Conservation (phyloP, 1,140 invertebrate species). For the Drosophila oshimai region DNA sequence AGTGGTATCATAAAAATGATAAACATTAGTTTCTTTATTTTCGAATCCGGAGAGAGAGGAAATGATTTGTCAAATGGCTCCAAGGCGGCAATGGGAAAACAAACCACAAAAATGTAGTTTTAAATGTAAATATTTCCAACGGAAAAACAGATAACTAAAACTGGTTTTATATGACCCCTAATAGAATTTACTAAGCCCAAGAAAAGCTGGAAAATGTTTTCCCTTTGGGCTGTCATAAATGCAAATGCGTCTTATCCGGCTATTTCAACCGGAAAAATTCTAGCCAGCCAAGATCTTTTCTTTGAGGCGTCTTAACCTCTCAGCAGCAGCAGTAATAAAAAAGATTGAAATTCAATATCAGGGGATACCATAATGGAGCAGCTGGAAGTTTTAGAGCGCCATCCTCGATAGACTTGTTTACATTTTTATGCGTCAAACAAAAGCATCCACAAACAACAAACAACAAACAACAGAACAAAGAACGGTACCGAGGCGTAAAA, state of each 20-base stretch:
- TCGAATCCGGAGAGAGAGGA: conserved; percentile 43
- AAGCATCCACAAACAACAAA: conserved; percentile 15
- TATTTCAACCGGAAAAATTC: conserved; percentile 20
- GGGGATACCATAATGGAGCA: conserved; percentile 7
- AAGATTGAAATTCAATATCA: conserved; percentile 60
- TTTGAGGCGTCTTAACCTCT: conserved; percentile 11
- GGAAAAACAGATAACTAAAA: conserved; percentile 22
- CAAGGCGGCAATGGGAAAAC: conserved; percentile 48
- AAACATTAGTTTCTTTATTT: conserved; percentile 68
- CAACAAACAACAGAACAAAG: conserved; percentile 27
- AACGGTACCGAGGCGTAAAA: conserved; percentile 48
- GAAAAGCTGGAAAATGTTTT: not conserved
- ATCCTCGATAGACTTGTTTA: conserved; percentile 58
- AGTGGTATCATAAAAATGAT: conserved; percentile 65
- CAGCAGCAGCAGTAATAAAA: conserved; percentile 39
- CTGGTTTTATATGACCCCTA: conserved; percentile 5
- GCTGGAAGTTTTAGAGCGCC: conserved; percentile 19
- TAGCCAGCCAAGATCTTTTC: not conserved
- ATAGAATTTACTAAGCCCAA: conserved; percentile 13
- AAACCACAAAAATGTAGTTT: conserved; percentile 16
- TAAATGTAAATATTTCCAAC: conserved; percentile 23
- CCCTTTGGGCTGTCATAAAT: conserved; percentile 22
- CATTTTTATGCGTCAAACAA: conserved; percentile 54
- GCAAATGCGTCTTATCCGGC: conserved; percentile 27
- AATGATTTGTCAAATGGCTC: conserved; percentile 59